A percentile compares a stretch with the other conserved stretches of the same genome.
Conservation (phyloP, 2,113 vertebrate genomes). For the Lonchura striata region DNA sequence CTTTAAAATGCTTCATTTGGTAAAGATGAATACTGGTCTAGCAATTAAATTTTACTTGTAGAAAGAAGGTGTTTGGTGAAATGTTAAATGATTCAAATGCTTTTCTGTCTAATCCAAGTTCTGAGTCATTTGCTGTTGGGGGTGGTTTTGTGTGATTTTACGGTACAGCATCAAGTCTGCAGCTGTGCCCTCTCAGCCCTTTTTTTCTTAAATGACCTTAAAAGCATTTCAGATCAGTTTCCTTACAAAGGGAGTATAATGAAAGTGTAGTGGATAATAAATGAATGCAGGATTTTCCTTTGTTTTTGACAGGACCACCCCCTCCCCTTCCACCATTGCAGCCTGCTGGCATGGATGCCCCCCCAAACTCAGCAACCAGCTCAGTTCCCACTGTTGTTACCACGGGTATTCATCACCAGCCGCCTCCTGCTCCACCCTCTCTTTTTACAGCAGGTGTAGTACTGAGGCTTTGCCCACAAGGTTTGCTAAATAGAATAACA, state of each 20-base stretch:
- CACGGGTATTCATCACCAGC: conserved; percentile 89
- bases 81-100: neutral
- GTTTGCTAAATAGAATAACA: conserved; percentile 69
- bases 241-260: neutral
- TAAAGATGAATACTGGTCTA: neutral
- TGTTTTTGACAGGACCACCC: conserved; percentile 84
- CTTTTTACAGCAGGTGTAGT: conserved; percentile 87
- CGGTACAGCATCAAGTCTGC: neutral
- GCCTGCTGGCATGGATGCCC: conserved; percentile 92
- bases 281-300: neutral
- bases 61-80: neutral
- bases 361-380: conserved; percentile 92
- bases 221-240: neutral
- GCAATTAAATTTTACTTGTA: neutral
- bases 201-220: neutral
- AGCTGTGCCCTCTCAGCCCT: neutral
- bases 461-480: conserved; percentile 69
- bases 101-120: neutral
- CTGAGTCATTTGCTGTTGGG: neutral
- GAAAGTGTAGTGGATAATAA: neutral
- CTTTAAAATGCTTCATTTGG: neutral
- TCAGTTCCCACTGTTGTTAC: conserved; percentile 95
- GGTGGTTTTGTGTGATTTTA: neutral
- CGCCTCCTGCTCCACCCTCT: conserved; percentile 85
- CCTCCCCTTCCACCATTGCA: conserved; percentile 92